Evolutionary conservation across 2,888 invertebrate genomes (phyloP).

Genomic region (Lasioglossum vierecki): DNA sequence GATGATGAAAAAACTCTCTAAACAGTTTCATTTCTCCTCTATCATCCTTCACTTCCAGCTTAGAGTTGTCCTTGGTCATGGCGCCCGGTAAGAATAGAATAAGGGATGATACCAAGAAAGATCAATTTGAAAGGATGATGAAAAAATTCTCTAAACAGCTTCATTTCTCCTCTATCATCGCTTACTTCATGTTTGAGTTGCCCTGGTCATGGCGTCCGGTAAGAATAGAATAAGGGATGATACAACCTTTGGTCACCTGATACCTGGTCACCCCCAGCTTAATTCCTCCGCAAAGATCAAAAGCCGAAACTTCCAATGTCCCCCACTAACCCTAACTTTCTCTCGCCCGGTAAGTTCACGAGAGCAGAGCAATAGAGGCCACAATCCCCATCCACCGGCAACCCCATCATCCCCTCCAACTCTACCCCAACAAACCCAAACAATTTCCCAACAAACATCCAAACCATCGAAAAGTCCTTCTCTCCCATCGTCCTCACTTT

Average conservation of each 20-base stretch:
- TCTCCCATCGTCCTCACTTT: conserved; percentile 14
- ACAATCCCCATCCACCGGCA: not conserved
- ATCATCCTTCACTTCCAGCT: not conserved
- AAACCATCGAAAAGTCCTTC: conserved; percentile 20
- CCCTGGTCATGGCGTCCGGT: not conserved
- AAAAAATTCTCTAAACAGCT: no score
- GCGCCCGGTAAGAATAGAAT: not conserved
- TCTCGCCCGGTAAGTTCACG: conserved; percentile 13
- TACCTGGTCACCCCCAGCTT: not conserved
- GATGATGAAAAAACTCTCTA: no score
- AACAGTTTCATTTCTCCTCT: no score
- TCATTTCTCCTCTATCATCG: not conserved
- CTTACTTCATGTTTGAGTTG: not conserved
- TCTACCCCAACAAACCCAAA: not conserved
- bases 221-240: not conserved
- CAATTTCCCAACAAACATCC: conserved; percentile 10
- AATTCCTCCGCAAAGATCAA: conserved; percentile 66
- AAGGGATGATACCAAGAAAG: not conserved
- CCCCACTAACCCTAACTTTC: not conserved
- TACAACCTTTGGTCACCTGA: not conserved
- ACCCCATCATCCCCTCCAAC: not conserved
- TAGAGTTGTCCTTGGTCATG: not conserved
- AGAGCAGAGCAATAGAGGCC: not conserved
- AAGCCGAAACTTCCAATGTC: conserved; percentile 50
- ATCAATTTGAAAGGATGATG: no score